A percentile compares a stretch with the other conserved stretches of the same genome.
Evolutionary conservation across 2,797 vertebrate genomes (phyloP).

Genomic region (Podargus strigoides): DNA sequence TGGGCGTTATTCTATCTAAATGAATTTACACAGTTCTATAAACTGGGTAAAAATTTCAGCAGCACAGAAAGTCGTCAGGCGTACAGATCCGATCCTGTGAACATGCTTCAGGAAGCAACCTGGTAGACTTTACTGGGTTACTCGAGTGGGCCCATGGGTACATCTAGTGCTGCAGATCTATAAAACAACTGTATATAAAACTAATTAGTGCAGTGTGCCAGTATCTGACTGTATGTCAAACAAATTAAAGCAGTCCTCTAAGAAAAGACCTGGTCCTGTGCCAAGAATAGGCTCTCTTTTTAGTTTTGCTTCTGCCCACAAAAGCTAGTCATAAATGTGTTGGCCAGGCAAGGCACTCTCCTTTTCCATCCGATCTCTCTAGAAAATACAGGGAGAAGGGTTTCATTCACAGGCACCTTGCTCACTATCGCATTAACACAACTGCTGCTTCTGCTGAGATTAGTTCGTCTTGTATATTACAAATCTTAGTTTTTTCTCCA

Average conservation of each 20-base stretch:
- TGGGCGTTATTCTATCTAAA: background rate
- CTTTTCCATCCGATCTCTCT: background rate
- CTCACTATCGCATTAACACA: background rate
- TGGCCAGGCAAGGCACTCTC: background rate
- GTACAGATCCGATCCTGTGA: background rate
- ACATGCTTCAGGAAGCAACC: background rate
- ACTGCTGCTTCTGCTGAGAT: background rate
- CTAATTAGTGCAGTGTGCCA: slow-evolving; percentile 10
- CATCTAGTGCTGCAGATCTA: background rate
- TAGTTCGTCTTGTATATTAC: background rate
- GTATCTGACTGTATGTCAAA: slow-evolving; percentile 36
- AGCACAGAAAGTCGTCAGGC: background rate
- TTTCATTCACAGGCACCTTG: background rate
- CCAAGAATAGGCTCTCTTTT: background rate
- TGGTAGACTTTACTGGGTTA: background rate
- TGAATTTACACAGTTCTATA: background rate
- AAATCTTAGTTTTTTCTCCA: background rate
- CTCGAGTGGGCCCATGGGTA: background rate
- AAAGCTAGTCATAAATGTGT: slow-evolving; percentile 19
- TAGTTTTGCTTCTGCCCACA: slow-evolving; percentile 8
- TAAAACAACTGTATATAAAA: slow-evolving; percentile 32
- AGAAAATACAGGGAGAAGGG: background rate
- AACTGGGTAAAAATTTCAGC: background rate
- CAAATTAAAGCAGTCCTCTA: slow-evolving; percentile 15
- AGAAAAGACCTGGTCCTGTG: background rate